A percentile compares a stretch with the other conserved stretches of the same genome.
phyloP scores from a whole-genome alignment of 2,888 invertebrate species.

The Ephialtes manifestator region DNA sequence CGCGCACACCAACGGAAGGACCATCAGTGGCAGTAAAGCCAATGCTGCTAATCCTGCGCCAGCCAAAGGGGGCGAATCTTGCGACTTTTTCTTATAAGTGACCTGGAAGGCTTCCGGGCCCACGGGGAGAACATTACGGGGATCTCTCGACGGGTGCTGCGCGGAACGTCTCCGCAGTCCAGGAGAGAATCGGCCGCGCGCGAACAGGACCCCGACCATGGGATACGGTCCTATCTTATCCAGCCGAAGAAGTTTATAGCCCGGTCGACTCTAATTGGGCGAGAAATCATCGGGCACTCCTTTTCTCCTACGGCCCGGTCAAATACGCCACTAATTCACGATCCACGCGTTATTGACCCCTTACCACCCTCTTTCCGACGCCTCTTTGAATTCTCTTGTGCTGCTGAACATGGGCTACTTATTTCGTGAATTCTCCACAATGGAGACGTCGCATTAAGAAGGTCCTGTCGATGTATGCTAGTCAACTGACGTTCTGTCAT shows the following conservation, averaged over 20 bases:
- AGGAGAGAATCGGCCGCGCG: conserved; percentile 53
- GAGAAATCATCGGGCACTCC: conserved; percentile 86
- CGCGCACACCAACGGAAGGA: conserved; percentile 49
- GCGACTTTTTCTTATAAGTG: conserved; percentile 70
- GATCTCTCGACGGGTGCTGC: conserved; percentile 48
- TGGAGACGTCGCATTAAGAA: neutral
- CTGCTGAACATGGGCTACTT: neutral
- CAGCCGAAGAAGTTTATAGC: conserved; percentile 84
- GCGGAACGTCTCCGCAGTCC: conserved; percentile 66
- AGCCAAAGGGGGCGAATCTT: conserved; percentile 12
- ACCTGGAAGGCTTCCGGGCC: conserved; percentile 81
- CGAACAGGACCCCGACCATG: conserved; percentile 61
- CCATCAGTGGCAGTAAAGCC: conserved; percentile 7
- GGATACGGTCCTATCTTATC: conserved; percentile 84
- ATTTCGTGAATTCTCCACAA: conserved; percentile 23
- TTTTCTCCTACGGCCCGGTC: conserved; percentile 80
- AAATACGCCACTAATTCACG: conserved; percentile 82
- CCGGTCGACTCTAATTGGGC: conserved; percentile 85
- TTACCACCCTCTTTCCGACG: conserved; percentile 15
- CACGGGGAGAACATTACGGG: conserved; percentile 70
- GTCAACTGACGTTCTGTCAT: too few relatives aligned
- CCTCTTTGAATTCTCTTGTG: neutral
- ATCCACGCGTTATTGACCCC: conserved; percentile 82
- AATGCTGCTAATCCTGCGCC: neutral
- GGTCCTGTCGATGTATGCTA: neutral